Base-by-base conservation (phyloP, 2,113 vertebrate species). In the Cryptotis parvus region DNA sequence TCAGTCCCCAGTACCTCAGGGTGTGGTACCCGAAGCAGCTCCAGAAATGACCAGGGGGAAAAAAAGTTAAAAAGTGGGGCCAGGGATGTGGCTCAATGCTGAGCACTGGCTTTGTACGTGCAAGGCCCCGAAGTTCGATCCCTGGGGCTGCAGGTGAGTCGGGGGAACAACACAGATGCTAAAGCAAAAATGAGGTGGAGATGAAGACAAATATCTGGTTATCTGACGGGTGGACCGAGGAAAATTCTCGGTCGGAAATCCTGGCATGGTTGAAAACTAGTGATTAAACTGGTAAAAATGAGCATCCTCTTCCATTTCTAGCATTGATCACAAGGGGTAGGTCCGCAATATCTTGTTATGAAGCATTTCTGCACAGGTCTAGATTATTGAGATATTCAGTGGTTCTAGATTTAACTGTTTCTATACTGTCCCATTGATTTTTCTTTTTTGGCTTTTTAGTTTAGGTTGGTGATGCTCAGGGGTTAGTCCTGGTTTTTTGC, bases 331-430 rank as follows among this genome's bases (percentile, higher is more conserved):
- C 79, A 18, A 80, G 70, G 41, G 10, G 20, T 2, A 91, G 14
- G 69, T 91, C 33, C 61, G 20, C 33, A 63, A 9, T 69, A 52
- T 52, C 87, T 75, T 63, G 1, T 68, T 55, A 35, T 37, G 82
- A 72, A 84, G 29, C 39, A 65, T 9, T 90, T 91, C 78, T 52
- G 43, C 84, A 20, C 35, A 52, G 70, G 74, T 76, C 9, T 91
- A 37, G 6, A 35, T n/a, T 73, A 63, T 29, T n/a, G 29, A 41
- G 11, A 29, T 75, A 70, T 87, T 77, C 31, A 83, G 77, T 90
- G 68, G 24, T 22, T 91, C 85, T 35, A 52, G 2, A 52, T 80
- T 84, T 74, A 58, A 49, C 65, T 68, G 12, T 41, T 75, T 87
- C 72, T 41, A 35, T 65, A 43, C 10, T 52, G 10, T 52, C 16